Conservation (phyloP, 2,888 invertebrate species). For the Drosophila diplacantha region DNA sequence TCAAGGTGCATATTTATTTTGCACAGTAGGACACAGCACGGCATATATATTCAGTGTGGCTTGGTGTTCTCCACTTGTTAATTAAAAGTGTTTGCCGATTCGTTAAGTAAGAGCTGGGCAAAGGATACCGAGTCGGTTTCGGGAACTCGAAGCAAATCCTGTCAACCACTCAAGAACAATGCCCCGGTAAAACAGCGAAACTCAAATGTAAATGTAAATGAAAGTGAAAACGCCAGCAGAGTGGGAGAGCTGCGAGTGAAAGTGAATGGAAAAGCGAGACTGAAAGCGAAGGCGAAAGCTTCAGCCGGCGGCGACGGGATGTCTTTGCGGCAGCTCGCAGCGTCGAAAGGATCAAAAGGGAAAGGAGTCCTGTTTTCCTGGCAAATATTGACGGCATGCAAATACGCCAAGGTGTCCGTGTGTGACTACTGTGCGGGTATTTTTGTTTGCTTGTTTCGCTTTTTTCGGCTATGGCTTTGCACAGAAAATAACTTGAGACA, state of each 20-base stretch:
- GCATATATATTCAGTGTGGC: constrained; percentile 3
- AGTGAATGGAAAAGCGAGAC: constrained; percentile 6
- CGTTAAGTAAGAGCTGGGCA: constrained; percentile 15
- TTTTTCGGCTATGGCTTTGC: constrained; percentile 6
- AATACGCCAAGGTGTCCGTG: constrained; percentile 29
- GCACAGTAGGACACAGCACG: not conserved
- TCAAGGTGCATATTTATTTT: constrained; percentile 32
- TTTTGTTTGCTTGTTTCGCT: constrained; percentile 3
- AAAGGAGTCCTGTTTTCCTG: constrained; percentile 33
- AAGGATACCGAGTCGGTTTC: constrained; percentile 4
- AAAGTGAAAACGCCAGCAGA: constrained; percentile 13
- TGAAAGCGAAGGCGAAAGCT: constrained; percentile 19
- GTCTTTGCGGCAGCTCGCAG: constrained; percentile 3
- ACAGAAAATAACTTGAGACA: constrained; percentile 35
- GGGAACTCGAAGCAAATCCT: not conserved
- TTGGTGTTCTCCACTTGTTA: constrained; percentile 20
- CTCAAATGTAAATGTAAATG: constrained; percentile 44
- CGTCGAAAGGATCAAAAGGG: constrained; percentile 30
- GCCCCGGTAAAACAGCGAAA: constrained; percentile 16
- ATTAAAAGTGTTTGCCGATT: constrained; percentile 40
- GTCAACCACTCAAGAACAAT: constrained; percentile 3
- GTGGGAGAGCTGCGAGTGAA: not conserved
- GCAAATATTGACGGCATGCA: constrained; percentile 54
- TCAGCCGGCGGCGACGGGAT: not conserved
- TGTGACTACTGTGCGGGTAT: constrained; percentile 5